Evolutionary conservation across 1,140 invertebrate genomes (phyloP).

Genomic region (Drosophila pachea): DNA sequence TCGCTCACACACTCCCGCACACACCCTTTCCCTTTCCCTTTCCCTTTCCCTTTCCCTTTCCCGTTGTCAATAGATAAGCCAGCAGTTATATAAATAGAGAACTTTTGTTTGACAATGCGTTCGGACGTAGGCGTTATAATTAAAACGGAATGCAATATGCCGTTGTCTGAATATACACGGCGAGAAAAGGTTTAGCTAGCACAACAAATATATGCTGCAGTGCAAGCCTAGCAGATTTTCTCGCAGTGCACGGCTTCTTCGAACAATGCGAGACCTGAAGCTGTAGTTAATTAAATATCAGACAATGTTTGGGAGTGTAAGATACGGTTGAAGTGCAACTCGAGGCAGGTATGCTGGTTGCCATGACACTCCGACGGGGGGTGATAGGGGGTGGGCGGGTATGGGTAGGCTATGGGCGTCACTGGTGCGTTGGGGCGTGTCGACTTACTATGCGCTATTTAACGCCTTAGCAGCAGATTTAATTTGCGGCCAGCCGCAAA

Average conservation of each 20-base stretch:
- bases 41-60: background rate
- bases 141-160: constrained; percentile 6
- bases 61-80: background rate
- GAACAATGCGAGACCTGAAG: constrained; percentile 30
- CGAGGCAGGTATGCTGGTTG: too few species aligned
- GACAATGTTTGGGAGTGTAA: background rate
- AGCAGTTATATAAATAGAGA: background rate
- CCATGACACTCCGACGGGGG: background rate
- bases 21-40: background rate
- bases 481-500: constrained; percentile 20
- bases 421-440: background rate
- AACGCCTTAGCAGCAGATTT: constrained; percentile 37
- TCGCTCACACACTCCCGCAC: background rate
- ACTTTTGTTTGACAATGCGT: constrained; percentile 12
- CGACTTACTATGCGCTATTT: constrained; percentile 44
- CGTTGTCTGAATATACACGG: background rate
- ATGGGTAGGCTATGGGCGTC: too few species aligned
- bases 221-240: background rate
- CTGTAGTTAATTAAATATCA: constrained; percentile 49
- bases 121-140: constrained; percentile 7
- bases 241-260: background rate
- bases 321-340: too few species aligned
- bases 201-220: background rate
- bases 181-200: background rate
- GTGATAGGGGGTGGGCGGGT: background rate